Base-by-base conservation (phyloP, 37 sponge, comb jelly and placozoan genomes). In the Aplysina aerophoba region DNA sequence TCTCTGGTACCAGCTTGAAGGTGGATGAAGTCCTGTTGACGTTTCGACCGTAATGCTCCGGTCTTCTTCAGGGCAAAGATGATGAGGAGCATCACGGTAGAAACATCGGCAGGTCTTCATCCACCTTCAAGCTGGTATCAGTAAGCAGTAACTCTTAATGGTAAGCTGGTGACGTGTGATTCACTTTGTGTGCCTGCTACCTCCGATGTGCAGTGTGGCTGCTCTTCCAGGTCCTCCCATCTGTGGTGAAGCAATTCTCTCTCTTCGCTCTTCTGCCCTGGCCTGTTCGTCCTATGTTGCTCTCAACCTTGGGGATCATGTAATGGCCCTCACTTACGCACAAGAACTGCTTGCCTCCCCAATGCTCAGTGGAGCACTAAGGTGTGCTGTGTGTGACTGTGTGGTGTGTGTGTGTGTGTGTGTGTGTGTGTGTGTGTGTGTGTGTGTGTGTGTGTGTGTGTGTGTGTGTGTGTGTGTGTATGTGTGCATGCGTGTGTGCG, bases 221-320 rank as follows among this genome's bases (percentile, higher is more conserved):
- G 82, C 94, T 20, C 81, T 90, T 0, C 94, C 94, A 36, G 88
- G 90, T 0, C 91, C 94, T n/a, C 86, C 91, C 55, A 87, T 93
- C 13, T 58, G 74, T 40, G 90, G 86, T n/a, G 67, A 90, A 1
- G 74, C 34, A 36, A 83, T 93, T n/a, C 40, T 73, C 33, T 80
- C 38, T 20, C 85, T 93, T 17, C 84, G 81, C 41, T 21, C 67
- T 16, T 86, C 81, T 58, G 83, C 90, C 19, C 88, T 97, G 21
- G 89, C 86, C 30, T 90, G 86, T 68, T 86, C 81, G n/a, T 86
- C 95, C 6, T 98, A 95, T 81, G 94, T 98, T 33, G 82, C 91
- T 59, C 87, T 96, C 14, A 87, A 92, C 21, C 86, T 96, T n/a
- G 97, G 99, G 22, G 97, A 98, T 77, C 94, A 91, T 3, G 88